phyloP scores from a whole-genome alignment of 2,797 vertebrate genomes.

The Austrolebias charrua region DNA sequence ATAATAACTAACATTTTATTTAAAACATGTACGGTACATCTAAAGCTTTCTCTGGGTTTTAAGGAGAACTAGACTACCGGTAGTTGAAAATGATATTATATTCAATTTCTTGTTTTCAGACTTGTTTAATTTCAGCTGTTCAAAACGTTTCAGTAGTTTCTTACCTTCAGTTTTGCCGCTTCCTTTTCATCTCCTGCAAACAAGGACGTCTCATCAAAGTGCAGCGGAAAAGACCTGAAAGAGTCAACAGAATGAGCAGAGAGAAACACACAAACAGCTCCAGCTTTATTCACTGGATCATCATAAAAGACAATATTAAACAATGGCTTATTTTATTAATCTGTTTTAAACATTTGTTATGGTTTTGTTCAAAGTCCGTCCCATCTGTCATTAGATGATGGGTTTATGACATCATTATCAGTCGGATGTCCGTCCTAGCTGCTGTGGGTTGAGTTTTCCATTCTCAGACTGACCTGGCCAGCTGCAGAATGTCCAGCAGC shows the following conservation, averaged over 20 bases:
- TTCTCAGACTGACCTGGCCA: conserved; percentile 82
- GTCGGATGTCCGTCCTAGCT: background rate
- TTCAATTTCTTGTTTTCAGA: too few relatives aligned
- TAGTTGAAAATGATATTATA: too few relatives aligned
- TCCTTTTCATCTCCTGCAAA: conserved; percentile 88
- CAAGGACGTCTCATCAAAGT: conserved; percentile 91
- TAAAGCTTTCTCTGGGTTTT: too few relatives aligned
- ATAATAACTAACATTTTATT: too few relatives aligned
- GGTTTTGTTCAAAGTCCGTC: too few relatives aligned
- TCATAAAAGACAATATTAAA: too few relatives aligned
- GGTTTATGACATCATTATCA: too few relatives aligned
- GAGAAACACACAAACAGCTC: background rate
- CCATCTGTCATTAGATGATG: too few relatives aligned
- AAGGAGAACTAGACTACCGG: too few relatives aligned
- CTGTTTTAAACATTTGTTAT: too few relatives aligned
- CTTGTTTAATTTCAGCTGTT: background rate
- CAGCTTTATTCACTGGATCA: background rate
- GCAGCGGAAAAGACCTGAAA: conserved; percentile 89
- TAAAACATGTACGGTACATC: too few relatives aligned
- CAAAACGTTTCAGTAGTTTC: background rate
- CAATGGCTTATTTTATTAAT: too few relatives aligned
- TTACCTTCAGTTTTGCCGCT: conserved; percentile 89
- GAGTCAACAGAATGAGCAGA: background rate
- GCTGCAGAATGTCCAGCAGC: conserved; percentile 85
- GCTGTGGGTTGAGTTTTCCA: background rate